phyloP scores from a whole-genome alignment of 2,113 vertebrate genomes.

The Meles meles region DNA sequence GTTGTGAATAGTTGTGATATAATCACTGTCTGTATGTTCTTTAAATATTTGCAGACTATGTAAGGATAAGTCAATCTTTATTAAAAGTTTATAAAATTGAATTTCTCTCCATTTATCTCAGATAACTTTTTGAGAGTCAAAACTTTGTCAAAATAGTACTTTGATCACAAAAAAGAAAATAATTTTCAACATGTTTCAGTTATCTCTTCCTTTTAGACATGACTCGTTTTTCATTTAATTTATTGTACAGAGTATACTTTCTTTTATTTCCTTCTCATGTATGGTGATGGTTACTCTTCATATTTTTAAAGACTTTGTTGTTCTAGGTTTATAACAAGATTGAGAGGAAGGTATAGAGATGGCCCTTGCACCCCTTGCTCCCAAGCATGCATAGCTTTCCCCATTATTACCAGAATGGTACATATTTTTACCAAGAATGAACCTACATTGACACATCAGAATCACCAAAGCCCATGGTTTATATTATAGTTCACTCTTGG shows the following conservation, averaged over 20 bases:
- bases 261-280: background rate
- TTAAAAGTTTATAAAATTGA: background rate
- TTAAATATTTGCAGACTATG: background rate
- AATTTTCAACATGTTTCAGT: background rate
- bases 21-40: conserved; percentile 11
- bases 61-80: background rate
- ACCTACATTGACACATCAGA: background rate
- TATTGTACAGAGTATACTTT: background rate
- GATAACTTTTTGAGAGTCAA: background rate
- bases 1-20: conserved; percentile 9
- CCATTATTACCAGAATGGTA: background rate
- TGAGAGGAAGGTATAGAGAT: background rate
- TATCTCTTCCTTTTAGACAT: background rate
- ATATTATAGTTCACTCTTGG: background rate
- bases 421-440: background rate
- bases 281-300: background rate
- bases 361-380: background rate
- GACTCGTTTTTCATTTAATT: background rate
- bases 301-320: background rate
- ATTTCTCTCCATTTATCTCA: background rate
- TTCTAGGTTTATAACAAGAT: background rate
- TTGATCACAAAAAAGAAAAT: background rate
- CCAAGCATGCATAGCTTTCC: background rate
- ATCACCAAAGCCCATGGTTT: background rate
- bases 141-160: background rate